A percentile compares a stretch with the other conserved stretches of the same genome.
Conservation (phyloP, 37 sponge, comb jelly and placozoan genomes). For the Cliona cf. orientalis region DNA sequence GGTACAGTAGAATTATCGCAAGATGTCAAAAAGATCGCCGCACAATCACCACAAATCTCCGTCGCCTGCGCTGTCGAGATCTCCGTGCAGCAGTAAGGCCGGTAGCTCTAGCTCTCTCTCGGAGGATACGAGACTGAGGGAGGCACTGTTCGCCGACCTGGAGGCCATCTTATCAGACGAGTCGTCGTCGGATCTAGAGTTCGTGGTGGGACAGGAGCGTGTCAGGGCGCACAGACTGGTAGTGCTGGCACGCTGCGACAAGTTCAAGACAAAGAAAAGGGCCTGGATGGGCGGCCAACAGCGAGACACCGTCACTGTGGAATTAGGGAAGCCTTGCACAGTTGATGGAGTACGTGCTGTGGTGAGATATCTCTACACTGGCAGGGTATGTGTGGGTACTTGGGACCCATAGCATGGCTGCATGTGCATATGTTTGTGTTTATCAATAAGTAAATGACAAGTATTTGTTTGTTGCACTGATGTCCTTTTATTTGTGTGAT, state of each 20-base stretch:
- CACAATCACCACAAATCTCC: background rate
- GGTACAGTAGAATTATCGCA: background rate
- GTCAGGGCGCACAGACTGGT: constrained; percentile 51
- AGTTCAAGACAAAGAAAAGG: constrained; percentile 36
- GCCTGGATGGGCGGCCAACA: constrained; percentile 4
- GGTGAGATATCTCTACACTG: constrained; percentile 77
- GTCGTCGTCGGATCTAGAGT: constrained; percentile 38
- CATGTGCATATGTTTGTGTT: constrained; percentile 36
- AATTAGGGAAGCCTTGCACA: constrained; percentile 7
- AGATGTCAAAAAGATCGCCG: background rate
- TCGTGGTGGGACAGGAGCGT: constrained; percentile 40
- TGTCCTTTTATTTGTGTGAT: too few species aligned
- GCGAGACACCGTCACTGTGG: background rate
- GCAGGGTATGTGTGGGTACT: constrained; percentile 54
- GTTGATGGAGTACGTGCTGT: constrained; percentile 33
- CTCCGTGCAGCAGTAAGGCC: background rate
- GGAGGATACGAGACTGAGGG: background rate
- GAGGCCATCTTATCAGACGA: constrained; percentile 26
- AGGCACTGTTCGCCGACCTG: constrained; percentile 40
- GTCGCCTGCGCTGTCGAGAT: background rate
- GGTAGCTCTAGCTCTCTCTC: background rate
- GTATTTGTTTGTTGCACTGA: background rate
- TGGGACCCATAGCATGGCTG: background rate
- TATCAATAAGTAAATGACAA: background rate
- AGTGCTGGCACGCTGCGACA: constrained; percentile 58